Conservation (phyloP, 2,888 invertebrate genomes). For the Athripsodes cinereus region DNA sequence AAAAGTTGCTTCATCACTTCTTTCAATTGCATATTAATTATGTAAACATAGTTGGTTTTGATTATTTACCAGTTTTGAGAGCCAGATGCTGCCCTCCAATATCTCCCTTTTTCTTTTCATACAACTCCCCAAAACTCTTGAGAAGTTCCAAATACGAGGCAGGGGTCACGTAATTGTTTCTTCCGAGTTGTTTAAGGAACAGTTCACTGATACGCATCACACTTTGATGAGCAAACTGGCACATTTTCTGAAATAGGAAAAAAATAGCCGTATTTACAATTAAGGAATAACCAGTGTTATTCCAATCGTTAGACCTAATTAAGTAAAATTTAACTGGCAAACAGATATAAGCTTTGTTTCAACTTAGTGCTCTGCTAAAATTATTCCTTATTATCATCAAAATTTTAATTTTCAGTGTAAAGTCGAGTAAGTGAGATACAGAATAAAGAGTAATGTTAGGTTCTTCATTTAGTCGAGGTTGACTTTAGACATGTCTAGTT, state of each 20-base stretch:
- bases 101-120: conserved; percentile 59
- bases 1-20: neutral
- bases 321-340: too few species aligned
- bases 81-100: conserved; percentile 52
- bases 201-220: conserved; percentile 63
- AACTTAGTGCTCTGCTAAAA: too few species aligned
- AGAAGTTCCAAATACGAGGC: conserved; percentile 84
- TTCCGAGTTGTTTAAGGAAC: conserved; percentile 64
- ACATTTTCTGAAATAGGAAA: conserved; percentile 36
- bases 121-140: conserved; percentile 68
- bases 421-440: too few species aligned
- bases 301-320: too few species aligned
- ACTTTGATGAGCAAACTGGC: conserved; percentile 59
- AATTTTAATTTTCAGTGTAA: too few species aligned
- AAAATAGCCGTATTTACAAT: too few species aligned
- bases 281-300: too few species aligned
- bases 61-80: conserved; percentile 50
- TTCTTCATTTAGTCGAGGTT: too few species aligned
- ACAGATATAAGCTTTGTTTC: too few species aligned
- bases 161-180: conserved; percentile 84
- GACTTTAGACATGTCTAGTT: too few species aligned
- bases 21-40: neutral
- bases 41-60: neutral
- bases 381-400: too few species aligned
- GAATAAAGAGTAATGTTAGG: too few species aligned